Evolutionary conservation across 2,888 invertebrate species (phyloP).

Genomic region (Drosophila helvetica): DNA sequence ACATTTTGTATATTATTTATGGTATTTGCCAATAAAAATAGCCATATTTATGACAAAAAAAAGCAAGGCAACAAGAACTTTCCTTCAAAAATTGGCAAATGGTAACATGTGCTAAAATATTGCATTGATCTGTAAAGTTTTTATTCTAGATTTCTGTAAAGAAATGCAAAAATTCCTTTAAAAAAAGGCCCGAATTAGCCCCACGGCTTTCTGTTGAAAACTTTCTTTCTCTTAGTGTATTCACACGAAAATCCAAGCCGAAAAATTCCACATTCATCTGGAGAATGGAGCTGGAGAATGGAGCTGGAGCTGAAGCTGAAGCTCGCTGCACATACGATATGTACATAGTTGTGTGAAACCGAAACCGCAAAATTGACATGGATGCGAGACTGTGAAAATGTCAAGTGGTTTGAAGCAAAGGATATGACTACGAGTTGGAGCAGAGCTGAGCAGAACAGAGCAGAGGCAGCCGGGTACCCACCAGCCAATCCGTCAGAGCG

Average conservation of each 20-base stretch:
- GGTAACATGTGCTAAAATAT: no score
- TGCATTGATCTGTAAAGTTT: no score
- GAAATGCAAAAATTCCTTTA: no score
- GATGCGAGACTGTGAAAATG: conserved; percentile 79
- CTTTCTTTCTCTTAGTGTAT: conserved; percentile 23
- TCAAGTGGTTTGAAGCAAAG: conserved; percentile 65
- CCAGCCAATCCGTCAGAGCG: conserved; percentile 35
- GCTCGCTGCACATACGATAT: conserved; percentile 11
- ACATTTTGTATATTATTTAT: no score
- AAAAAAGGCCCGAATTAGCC: no score
- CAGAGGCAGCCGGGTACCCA: neutral
- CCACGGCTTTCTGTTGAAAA: no score
- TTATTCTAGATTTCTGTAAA: no score
- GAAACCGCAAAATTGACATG: conserved; percentile 78
- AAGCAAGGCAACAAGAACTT: no score
- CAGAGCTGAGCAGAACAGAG: conserved; percentile 4
- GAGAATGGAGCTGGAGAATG: conserved; percentile 1
- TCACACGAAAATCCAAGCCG: conserved; percentile 31
- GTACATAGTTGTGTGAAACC: conserved; percentile 71
- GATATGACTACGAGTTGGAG: conserved; percentile 25
- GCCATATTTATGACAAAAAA: no score
- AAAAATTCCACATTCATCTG: conserved; percentile 30
- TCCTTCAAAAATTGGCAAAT: no score
- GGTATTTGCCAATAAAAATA: no score
- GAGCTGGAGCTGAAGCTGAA: neutral